Percentiles rank a stretch among this genome's conserved stretches.
phyloP scores from a whole-genome alignment of 2,113 vertebrate species.

The Pygoscelis antarcticus region DNA sequence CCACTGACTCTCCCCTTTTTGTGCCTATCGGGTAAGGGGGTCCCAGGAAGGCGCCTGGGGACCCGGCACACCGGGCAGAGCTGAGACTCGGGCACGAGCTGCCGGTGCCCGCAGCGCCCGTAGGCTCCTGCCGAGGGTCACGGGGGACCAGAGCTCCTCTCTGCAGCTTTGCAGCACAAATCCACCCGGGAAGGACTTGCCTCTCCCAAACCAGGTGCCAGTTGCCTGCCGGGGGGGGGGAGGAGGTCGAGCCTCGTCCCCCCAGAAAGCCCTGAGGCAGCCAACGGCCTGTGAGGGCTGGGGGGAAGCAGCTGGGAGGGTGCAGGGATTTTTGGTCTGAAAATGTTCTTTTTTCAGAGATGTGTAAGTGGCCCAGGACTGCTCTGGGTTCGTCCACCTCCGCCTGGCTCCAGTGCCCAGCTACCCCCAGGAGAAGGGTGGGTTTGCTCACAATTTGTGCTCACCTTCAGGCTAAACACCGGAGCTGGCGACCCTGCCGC shows the following conservation, averaged over 20 bases:
- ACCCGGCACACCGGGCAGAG: accelerated
- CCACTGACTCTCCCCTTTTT: background rate
- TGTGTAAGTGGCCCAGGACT: accelerated
- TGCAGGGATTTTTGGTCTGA: accelerated
- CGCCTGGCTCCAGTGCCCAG: accelerated
- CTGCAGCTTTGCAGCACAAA: background rate
- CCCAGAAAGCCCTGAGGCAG: background rate
- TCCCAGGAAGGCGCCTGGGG: accelerated
- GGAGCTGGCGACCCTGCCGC: accelerated
- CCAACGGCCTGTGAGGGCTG: accelerated
- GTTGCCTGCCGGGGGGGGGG: background rate
- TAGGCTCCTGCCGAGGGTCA: background rate
- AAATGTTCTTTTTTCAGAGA: background rate
- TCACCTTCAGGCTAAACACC: accelerated
- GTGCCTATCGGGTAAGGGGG: background rate
- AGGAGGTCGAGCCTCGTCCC: too few species aligned
- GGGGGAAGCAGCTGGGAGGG: too few species aligned
- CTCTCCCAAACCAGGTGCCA: background rate
- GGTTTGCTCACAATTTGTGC: background rate
- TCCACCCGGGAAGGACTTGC: background rate
- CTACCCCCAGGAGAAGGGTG: background rate
- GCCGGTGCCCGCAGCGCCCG: accelerated
- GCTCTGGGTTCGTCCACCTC: background rate
- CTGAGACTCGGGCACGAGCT: accelerated
- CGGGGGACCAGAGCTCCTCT: background rate